phyloP scores from a whole-genome alignment of 2,113 vertebrate genomes.

The Callionymus lyra region DNA sequence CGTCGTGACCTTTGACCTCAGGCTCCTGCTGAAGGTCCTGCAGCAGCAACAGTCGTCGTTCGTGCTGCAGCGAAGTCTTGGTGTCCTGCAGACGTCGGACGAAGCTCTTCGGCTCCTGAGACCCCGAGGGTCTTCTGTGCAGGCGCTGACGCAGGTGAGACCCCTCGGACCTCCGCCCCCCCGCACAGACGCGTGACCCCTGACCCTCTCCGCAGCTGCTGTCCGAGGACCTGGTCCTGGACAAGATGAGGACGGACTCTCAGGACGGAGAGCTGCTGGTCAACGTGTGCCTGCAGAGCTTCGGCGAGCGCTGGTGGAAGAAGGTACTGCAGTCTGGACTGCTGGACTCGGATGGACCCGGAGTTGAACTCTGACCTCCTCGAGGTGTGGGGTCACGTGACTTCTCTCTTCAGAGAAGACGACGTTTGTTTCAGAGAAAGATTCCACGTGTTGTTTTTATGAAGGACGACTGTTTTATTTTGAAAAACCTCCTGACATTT shows the following conservation, averaged over 20 bases:
- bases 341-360: slow-evolving; percentile 16
- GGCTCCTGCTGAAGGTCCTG: slow-evolving; percentile 77
- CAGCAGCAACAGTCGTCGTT: slow-evolving; percentile 83
- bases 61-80: slow-evolving; percentile 71
- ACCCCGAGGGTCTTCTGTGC: slow-evolving; percentile 57
- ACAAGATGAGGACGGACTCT: slow-evolving; percentile 81
- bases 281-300: slow-evolving; percentile 59
- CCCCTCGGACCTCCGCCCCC: too few relatives aligned
- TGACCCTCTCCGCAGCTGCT: slow-evolving; percentile 66
- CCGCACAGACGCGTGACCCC: too few relatives aligned
- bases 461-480: too few relatives aligned
- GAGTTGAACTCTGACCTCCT: too few relatives aligned
- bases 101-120: slow-evolving; percentile 58
- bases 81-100: slow-evolving; percentile 62
- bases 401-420: too few relatives aligned
- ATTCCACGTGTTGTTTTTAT: too few relatives aligned
- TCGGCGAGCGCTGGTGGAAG: slow-evolving; percentile 79
- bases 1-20: slow-evolving; percentile 45
- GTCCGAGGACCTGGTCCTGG: slow-evolving; percentile 81
- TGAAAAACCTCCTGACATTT: too few relatives aligned
- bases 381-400: too few relatives aligned
- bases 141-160: slow-evolving; percentile 71
- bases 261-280: slow-evolving; percentile 74
- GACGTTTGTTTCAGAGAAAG: too few relatives aligned
- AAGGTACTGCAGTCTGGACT: slow-evolving; percentile 51